Conservation (phyloP, 2,797 vertebrate genomes). For the Staurois parvus region DNA sequence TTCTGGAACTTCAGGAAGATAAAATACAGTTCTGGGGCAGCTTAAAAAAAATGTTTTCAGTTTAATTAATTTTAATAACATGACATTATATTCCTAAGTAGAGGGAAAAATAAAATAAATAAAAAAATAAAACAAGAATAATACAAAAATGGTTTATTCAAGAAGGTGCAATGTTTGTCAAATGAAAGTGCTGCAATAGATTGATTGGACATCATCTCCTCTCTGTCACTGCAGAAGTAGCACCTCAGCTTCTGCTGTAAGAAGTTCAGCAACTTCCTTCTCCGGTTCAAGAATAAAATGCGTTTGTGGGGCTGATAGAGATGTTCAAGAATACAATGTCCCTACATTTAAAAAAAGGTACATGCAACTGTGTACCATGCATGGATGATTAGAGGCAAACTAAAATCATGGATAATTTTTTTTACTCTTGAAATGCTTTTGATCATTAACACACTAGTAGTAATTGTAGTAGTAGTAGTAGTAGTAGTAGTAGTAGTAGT, state of each 20-base stretch:
- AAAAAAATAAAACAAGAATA: not conserved
- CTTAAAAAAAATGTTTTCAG: not conserved
- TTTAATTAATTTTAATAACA: too few relatives aligned
- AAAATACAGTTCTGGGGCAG: not conserved
- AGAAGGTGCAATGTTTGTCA: not conserved
- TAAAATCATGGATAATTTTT: not conserved
- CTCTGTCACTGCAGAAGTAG: conserved; percentile 59
- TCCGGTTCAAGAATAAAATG: conserved; percentile 52
- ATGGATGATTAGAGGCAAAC: conserved; percentile 12
- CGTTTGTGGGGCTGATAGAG: conserved; percentile 55
- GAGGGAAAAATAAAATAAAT: not conserved
- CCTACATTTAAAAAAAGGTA: conserved; percentile 82
- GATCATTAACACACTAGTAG: conserved; percentile 2
- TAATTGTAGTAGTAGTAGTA: not conserved
- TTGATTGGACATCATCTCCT: conserved; percentile 37
- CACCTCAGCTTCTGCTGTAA: conserved; percentile 52
- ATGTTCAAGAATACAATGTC: conserved; percentile 74
- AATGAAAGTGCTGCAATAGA: not conserved
- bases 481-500: not conserved
- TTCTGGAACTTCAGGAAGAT: too few relatives aligned
- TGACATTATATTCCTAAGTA: not conserved
- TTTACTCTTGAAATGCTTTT: not conserved
- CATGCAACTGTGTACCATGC: conserved; percentile 62
- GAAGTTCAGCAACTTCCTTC: conserved; percentile 39
- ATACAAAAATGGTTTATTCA: not conserved